Percentiles rank a stretch among this genome's conserved stretches.
Evolutionary conservation across 2,113 vertebrate genomes (phyloP).

Genomic region (Coturnix japonica): DNA sequence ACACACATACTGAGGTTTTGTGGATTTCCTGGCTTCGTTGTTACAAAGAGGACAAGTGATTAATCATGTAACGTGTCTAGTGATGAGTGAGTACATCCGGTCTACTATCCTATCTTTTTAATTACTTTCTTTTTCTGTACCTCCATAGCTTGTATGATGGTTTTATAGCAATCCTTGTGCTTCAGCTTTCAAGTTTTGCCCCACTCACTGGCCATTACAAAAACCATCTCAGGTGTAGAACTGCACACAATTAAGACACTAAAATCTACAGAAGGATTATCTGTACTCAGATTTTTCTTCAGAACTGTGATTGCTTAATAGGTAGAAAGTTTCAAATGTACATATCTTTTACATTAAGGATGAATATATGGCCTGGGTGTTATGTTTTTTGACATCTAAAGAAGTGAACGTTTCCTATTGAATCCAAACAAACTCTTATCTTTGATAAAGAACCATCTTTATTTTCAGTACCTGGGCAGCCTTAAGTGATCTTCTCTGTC

Average conservation of each 20-base stretch:
- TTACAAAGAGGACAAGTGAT: constrained; percentile 65
- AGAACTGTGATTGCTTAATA: neutral
- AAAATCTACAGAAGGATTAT: neutral
- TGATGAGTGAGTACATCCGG: constrained; percentile 44
- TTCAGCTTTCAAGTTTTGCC: neutral
- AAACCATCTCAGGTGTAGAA: neutral
- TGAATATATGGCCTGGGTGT: neutral
- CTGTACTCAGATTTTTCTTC: neutral
- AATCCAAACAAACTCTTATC: rapidly evolving
- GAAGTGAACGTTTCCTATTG: neutral
- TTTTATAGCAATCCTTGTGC: neutral
- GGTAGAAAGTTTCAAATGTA: neutral
- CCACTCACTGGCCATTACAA: neutral
- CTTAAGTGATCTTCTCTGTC: neutral
- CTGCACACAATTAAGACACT: neutral
- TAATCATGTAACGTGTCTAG: constrained; percentile 60
- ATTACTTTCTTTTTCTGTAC: neutral
- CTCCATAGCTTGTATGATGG: neutral
- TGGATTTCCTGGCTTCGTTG: constrained; percentile 68
- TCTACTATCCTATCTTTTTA: constrained; percentile 6
- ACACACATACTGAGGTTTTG: constrained; percentile 67
- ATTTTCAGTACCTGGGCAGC: neutral
- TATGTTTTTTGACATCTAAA: neutral
- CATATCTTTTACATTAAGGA: neutral
- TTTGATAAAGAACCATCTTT: neutral